These are phyloP conservation scores for Vombatus ursinus DNA, from an alignment of 2,113 vertebrate genomes.

Conservation along the genomic window DNA sequence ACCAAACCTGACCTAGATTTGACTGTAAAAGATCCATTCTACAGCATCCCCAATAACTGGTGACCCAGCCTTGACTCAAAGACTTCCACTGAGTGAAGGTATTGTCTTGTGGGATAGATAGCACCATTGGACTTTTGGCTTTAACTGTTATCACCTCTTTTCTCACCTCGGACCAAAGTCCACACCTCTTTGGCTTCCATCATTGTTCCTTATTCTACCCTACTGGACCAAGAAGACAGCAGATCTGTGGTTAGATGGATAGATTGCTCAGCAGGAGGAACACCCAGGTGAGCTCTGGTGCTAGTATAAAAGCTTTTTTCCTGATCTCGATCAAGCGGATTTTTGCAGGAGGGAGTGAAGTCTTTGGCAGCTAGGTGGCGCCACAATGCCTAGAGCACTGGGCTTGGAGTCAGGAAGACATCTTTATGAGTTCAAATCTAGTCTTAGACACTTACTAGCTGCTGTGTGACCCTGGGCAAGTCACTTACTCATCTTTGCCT, in stretches of 20 bases:
- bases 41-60: not conserved
- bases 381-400: not conserved
- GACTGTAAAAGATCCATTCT: not conserved
- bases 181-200: not conserved
- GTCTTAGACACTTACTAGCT: not conserved
- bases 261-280: not conserved
- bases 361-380: not conserved
- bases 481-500: not conserved
- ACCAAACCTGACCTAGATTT: not conserved
- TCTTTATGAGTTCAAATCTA: not conserved
- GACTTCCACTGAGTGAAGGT: not conserved
- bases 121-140: not conserved
- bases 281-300: not conserved
- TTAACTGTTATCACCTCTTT: not conserved
- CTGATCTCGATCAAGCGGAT: not conserved
- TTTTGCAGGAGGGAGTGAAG: not conserved
- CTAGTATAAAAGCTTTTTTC: not conserved
- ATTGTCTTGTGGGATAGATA: not conserved
- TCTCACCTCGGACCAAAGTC: not conserved
- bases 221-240: not conserved
- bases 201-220: not conserved
- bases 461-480: not conserved
- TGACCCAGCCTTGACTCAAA: not conserved
- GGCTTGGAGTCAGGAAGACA: not conserved
- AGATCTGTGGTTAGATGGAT: not conserved